These are phyloP conservation scores for Macroramphosus scolopax DNA, from an alignment of 2,797 vertebrate species.

Conservation along the genomic window DNA sequence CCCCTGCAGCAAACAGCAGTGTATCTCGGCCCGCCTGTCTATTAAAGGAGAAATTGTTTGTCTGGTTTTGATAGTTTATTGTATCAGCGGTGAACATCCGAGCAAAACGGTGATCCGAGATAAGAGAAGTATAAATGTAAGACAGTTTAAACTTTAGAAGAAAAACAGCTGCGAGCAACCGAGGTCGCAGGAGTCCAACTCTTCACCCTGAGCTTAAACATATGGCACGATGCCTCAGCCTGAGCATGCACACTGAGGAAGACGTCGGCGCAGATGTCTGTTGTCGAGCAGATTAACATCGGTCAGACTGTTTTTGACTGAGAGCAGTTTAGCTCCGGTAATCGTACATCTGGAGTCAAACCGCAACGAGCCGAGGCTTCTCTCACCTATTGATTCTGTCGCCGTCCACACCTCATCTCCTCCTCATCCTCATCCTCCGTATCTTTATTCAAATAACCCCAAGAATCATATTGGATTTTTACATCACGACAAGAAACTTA, in stretches of 20 bases:
- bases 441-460: conserved; percentile 46
- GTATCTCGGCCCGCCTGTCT: background rate
- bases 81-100: conserved; percentile 1
- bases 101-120: background rate
- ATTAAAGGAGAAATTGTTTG: conserved; percentile 10
- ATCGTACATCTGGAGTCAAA: conserved; percentile 1
- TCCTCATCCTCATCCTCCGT: conserved; percentile 12
- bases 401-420: conserved; percentile 13
- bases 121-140: conserved; percentile 9
- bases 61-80: conserved; percentile 7
- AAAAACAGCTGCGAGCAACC: background rate
- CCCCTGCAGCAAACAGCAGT: background rate
- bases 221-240: background rate
- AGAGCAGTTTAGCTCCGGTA: background rate
- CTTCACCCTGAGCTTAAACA: background rate
- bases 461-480: conserved; percentile 58
- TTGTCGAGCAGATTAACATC: too few species aligned
- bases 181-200: background rate
- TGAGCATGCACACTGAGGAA: background rate
- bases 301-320: too few species aligned
- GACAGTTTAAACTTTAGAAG: conserved; percentile 3
- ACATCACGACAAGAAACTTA: too few species aligned
- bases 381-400: conserved; percentile 12
- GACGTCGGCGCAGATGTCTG: too few species aligned
- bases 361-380: background rate